These are phyloP conservation scores for Oreochromis grahami DNA, from an alignment of 2,797 vertebrate genomes.

Conservation along the genomic window DNA sequence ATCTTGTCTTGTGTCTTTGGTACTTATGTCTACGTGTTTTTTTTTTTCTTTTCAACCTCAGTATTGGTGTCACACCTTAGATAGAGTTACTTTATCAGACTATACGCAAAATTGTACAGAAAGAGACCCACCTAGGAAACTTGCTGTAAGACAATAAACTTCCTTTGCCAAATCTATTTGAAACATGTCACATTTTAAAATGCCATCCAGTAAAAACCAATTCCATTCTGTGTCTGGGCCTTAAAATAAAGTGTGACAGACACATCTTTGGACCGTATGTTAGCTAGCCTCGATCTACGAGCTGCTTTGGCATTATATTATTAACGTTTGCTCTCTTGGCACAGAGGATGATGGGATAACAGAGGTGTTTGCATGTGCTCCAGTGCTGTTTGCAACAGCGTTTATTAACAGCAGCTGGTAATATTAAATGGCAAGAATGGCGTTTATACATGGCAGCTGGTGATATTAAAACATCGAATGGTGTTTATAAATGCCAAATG, in stretches of 20 bases:
- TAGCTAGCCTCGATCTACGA: neutral
- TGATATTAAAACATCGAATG: neutral
- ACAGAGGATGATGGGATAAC: neutral
- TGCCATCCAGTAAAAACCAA: neutral
- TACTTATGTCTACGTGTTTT: neutral
- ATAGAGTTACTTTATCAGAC: neutral
- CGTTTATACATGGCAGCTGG: neutral
- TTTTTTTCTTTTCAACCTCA: rapidly evolving
- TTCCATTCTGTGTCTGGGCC: neutral
- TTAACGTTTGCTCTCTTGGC: neutral
- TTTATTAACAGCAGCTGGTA: neutral
- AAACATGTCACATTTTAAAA: neutral
- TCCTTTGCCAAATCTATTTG: neutral
- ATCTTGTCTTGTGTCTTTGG: neutral
- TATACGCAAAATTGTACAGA: neutral
- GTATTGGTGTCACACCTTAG: neutral
- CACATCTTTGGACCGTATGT: neutral
- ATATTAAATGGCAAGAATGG: neutral
- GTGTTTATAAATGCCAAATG: neutral
- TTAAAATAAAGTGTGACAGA: neutral
- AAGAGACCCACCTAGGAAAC: neutral
- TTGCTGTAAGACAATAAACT: neutral
- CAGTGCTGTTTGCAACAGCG: neutral
- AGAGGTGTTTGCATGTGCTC: neutral
- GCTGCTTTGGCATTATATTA: neutral